phyloP scores from a whole-genome alignment of 2,888 invertebrate species.

The Pediacus dermestoides region DNA sequence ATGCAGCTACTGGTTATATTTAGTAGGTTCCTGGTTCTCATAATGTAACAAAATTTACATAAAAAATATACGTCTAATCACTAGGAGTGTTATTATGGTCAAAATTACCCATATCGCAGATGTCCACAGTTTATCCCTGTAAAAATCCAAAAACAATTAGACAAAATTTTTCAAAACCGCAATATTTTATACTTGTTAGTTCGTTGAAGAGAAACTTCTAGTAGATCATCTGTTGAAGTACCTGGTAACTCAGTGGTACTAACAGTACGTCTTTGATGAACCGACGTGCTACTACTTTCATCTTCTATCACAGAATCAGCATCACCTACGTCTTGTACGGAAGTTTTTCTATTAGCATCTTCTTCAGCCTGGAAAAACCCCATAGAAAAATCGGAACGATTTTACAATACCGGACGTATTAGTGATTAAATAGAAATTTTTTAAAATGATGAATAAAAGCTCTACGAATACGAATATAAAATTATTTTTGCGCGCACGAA shows the following conservation, averaged over 20 bases:
- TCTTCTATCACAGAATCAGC: slow-evolving; percentile 17
- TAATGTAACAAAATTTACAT: slow-evolving; percentile 32
- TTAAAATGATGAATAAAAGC: no score
- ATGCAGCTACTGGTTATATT: no score
- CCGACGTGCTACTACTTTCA: slow-evolving; percentile 20
- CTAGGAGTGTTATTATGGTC: slow-evolving; percentile 49
- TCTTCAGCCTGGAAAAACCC: slow-evolving; percentile 46
- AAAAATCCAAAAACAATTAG: slow-evolving; percentile 43
- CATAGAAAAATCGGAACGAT: no score
- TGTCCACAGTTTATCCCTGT: slow-evolving; percentile 53
- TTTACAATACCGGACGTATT: no score
- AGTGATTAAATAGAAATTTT: no score
- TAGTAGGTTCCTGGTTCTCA: slow-evolving; percentile 7
- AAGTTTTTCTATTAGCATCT: slow-evolving; percentile 35
- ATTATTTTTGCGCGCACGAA: no score
- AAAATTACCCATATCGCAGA: slow-evolving; percentile 51
- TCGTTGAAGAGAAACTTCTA: slow-evolving; percentile 41
- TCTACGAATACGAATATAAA: no score
- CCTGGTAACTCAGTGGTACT: slow-evolving; percentile 13
- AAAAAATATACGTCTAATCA: slow-evolving; percentile 53
- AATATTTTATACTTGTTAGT: slow-evolving; percentile 42
- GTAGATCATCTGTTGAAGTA: slow-evolving; percentile 21
- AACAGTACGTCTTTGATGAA: slow-evolving; percentile 24
- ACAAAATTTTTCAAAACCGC: slow-evolving; percentile 26
- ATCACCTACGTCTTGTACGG: not conserved